These are phyloP conservation scores for Hesperia comma DNA, from an alignment of 2,888 invertebrate genomes.

Conservation along the genomic window DNA sequence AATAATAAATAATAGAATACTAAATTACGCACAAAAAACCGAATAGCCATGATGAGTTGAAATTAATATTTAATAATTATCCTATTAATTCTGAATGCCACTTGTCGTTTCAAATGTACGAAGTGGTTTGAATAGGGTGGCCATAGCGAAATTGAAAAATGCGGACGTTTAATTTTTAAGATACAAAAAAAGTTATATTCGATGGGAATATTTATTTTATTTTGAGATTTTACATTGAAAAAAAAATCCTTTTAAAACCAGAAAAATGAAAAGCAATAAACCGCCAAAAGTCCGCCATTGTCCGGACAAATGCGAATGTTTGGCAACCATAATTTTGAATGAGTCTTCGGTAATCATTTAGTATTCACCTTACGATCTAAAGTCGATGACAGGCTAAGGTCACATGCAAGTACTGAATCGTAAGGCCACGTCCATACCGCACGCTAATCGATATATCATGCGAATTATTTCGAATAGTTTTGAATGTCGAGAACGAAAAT, in stretches of 20 bases:
- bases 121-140: slow-evolving; percentile 21
- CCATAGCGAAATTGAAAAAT: too few relatives aligned
- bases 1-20: background rate
- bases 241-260: too few relatives aligned
- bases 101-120: slow-evolving; percentile 3
- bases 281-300: too few relatives aligned
- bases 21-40: background rate
- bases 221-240: too few relatives aligned
- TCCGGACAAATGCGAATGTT: too few relatives aligned
- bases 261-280: too few relatives aligned
- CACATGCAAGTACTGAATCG: slow-evolving; percentile 26
- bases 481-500: too few relatives aligned
- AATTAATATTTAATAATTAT: slow-evolving; percentile 27
- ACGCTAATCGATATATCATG: background rate
- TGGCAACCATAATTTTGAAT: too few relatives aligned
- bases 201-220: too few relatives aligned
- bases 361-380: slow-evolving; percentile 35
- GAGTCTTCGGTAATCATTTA: slow-evolving; percentile 26
- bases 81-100: slow-evolving; percentile 25
- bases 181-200: too few relatives aligned
- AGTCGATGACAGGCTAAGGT: slow-evolving; percentile 39
- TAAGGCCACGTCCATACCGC: slow-evolving; percentile 15
- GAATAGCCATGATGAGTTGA: background rate
- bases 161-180: too few relatives aligned
- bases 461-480: too few relatives aligned